Percentiles rank a stretch among this genome's conserved stretches.
Conservation (phyloP, 2,888 invertebrate species). For the Sarcophaga rosellei region DNA sequence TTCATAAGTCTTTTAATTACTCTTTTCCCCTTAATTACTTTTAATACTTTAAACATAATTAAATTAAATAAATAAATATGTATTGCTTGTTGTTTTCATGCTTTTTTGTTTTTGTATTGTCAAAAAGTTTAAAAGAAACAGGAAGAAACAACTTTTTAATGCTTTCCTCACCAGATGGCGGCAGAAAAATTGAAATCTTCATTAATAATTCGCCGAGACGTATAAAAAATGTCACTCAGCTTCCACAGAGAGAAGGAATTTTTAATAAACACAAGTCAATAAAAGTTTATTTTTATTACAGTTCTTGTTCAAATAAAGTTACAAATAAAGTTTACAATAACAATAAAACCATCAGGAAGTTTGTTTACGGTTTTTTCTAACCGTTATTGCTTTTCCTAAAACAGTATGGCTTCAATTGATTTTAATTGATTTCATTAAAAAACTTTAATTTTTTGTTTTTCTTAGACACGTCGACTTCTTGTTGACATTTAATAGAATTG, state of each 20-base stretch:
- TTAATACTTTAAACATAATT: slow-evolving; percentile 12
- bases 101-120: too few species aligned
- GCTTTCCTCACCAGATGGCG: neutral
- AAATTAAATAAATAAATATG: slow-evolving; percentile 20
- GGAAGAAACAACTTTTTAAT: neutral
- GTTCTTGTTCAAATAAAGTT: neutral
- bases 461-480: neutral
- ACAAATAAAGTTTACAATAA: slow-evolving; percentile 2
- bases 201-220: neutral
- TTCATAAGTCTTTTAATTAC: neutral
- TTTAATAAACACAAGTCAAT: neutral
- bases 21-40: neutral
- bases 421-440: slow-evolving; percentile 69
- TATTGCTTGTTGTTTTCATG: neutral
- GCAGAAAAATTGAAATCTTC: neutral
- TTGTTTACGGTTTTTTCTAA: neutral
- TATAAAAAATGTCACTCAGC: neutral
- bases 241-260: neutral
- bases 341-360: slow-evolving; percentile 39
- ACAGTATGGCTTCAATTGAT: slow-evolving; percentile 53
- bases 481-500: slow-evolving; percentile 7
- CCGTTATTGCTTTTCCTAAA: neutral
- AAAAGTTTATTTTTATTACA: slow-evolving; percentile 6
- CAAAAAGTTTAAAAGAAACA: neutral
- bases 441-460: slow-evolving; percentile 35